phyloP scores from a whole-genome alignment of 2,888 invertebrate genomes.

The Ferdinandea cuprea region DNA sequence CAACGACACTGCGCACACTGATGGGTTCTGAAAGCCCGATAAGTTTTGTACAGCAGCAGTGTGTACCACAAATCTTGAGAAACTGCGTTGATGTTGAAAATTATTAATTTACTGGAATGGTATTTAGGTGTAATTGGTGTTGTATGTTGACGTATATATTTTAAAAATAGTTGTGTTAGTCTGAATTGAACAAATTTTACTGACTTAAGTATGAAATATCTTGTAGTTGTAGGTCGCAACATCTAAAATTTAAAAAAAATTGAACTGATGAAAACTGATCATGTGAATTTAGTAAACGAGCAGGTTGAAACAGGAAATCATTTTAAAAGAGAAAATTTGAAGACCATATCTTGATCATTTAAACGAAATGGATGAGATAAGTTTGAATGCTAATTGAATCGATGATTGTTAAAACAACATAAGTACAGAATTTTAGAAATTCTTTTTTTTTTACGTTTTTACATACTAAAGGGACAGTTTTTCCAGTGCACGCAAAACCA shows the following conservation, averaged over 20 bases:
- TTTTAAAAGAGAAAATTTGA: constrained; percentile 19
- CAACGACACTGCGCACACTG: constrained; percentile 13
- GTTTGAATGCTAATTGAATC: background rate
- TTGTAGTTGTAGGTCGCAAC: no score
- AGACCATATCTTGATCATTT: constrained; percentile 5
- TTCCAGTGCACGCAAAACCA: no score
- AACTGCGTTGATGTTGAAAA: background rate
- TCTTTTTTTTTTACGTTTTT: no score
- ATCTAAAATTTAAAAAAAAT: no score
- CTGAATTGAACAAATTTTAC: no score
- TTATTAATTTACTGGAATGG: constrained; percentile 17
- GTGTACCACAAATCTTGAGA: constrained; percentile 1
- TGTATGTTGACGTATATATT: no score
- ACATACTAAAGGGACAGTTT: no score
- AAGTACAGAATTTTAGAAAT: no score
- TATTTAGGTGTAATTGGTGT: constrained; percentile 12
- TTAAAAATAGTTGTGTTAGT: constrained; percentile 13
- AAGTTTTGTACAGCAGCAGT: no score
- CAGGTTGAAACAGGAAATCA: constrained; percentile 25
- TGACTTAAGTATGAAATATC: no score
- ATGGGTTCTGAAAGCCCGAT: constrained; percentile 43
- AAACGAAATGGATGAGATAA: background rate
- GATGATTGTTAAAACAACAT: no score
- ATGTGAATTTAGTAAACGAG: no score
- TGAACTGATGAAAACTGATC: constrained; percentile 13